These are phyloP conservation scores for Agrotis ipsilon DNA, from an alignment of 2,888 invertebrate species.

Conservation along the genomic window DNA sequence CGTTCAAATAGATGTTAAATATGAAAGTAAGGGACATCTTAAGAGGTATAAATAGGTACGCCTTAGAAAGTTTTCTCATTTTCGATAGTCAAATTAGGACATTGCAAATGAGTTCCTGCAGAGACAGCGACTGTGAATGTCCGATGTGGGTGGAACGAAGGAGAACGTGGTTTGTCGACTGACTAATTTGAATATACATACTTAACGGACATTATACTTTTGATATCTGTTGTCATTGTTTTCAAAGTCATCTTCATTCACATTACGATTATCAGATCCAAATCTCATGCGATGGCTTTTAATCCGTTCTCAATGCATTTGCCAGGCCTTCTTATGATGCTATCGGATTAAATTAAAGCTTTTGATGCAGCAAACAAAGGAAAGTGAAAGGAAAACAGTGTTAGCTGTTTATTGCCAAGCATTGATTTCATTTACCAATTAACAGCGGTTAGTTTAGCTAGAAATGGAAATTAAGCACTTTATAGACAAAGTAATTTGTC, in stretches of 20 bases:
- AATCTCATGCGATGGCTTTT: constrained; percentile 4
- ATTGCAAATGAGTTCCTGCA: constrained; percentile 55
- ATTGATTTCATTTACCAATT: constrained; percentile 25
- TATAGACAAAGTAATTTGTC: constrained; percentile 1
- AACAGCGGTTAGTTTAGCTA: neutral
- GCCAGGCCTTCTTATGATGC: neutral
- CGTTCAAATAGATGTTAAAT: constrained; percentile 47
- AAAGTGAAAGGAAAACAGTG: constrained; percentile 10
- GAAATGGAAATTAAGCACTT: neutral
- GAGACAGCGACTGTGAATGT: constrained; percentile 61
- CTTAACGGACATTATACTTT: constrained; percentile 47
- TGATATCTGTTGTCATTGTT: constrained; percentile 49
- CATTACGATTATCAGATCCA: constrained; percentile 24
- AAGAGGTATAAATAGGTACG: constrained; percentile 4
- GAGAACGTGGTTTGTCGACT: constrained; percentile 66
- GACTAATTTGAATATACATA: constrained; percentile 50
- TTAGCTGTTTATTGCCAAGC: constrained; percentile 15
- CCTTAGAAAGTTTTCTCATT: constrained; percentile 47
- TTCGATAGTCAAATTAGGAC: constrained; percentile 53
- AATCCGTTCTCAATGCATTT: constrained; percentile 19
- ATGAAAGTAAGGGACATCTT: constrained; percentile 37
- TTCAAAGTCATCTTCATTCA: constrained; percentile 15
- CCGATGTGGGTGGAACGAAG: constrained; percentile 71
- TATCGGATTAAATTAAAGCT: constrained; percentile 7
- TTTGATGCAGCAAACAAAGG: constrained; percentile 21